These are phyloP conservation scores for Pangasianodon gigas DNA, from an alignment of 2,113 vertebrate species.

Conservation along the genomic window DNA sequence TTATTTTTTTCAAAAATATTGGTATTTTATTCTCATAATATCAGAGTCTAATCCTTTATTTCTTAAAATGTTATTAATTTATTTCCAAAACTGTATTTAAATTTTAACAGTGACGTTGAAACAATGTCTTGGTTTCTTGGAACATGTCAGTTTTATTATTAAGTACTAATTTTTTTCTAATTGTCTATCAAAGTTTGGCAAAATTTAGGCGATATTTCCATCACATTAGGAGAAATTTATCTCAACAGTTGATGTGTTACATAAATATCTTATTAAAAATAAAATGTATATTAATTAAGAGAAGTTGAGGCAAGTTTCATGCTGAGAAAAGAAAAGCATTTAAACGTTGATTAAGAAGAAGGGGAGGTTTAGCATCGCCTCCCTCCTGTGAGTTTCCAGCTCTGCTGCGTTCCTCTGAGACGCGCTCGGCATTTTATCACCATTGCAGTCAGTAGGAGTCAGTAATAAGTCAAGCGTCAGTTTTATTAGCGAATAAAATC, in stretches of 20 bases:
- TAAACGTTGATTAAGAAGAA: background rate
- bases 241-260: background rate
- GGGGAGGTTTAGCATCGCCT: background rate
- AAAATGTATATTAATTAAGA: background rate
- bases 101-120: background rate
- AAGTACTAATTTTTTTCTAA: background rate
- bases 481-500: constrained; percentile 16
- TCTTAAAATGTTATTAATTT: background rate
- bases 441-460: constrained; percentile 3
- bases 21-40: background rate
- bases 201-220: no score
- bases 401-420: background rate
- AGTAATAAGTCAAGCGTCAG: background rate
- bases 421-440: background rate
- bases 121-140: background rate
- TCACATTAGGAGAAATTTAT: background rate
- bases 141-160: background rate
- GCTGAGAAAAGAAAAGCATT: background rate
- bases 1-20: background rate
- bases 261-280: background rate
- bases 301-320: background rate
- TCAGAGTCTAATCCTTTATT: background rate
- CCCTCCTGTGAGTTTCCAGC: background rate
- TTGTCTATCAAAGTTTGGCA: no score
- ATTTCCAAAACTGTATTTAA: background rate